Conservation (phyloP, 2,888 invertebrate genomes). For the Noctua comes region DNA sequence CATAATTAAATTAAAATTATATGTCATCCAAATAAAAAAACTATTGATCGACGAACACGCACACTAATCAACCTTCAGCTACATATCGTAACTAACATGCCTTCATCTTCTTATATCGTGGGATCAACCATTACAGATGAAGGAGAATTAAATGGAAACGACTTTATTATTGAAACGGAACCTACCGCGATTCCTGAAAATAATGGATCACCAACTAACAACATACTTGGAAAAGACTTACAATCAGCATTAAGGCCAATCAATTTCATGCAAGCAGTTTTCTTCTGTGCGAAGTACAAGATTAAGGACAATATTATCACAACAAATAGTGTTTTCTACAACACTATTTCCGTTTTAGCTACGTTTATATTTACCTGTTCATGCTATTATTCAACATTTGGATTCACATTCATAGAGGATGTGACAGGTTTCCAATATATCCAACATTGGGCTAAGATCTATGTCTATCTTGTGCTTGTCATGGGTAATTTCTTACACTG, state of each 20-base stretch:
- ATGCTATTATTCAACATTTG: background rate
- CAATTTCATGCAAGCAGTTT: background rate
- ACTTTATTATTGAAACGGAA: background rate
- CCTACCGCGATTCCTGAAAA: background rate
- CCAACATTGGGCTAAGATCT: background rate
- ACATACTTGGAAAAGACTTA: background rate
- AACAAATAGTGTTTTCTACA: background rate
- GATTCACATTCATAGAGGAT: background rate
- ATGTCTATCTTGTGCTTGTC: background rate
- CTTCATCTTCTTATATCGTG: background rate
- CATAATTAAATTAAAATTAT: background rate
- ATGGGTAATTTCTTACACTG: slow-evolving; percentile 1
- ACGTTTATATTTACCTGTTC: background rate
- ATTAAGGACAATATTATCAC: background rate
- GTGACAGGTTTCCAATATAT: background rate
- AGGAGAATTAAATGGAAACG: background rate
- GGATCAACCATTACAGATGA: background rate
- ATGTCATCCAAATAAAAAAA: background rate
- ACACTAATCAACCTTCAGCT: background rate
- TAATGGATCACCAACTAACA: background rate
- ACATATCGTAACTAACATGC: background rate
- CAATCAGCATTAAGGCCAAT: slow-evolving; percentile 10
- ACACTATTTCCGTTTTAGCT: background rate
- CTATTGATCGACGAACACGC: background rate
- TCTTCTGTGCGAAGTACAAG: slow-evolving; percentile 8